phyloP scores from a whole-genome alignment of 2,888 invertebrate genomes.

The Acanthopleura granulata region DNA sequence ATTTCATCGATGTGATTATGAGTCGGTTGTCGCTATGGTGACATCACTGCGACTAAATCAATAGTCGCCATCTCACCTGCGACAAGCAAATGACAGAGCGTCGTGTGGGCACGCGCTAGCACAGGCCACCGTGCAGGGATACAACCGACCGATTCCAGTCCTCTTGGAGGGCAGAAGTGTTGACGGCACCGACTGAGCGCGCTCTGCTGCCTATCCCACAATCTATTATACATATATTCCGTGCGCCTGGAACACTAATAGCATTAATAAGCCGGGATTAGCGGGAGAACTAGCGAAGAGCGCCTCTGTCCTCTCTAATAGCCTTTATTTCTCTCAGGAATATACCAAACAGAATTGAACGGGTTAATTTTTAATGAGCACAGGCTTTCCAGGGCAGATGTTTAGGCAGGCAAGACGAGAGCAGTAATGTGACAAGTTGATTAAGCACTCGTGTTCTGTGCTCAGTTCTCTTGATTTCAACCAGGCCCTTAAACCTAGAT shows the following conservation, averaged over 20 bases:
- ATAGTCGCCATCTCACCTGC: conserved; percentile 7
- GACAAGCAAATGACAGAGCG: too few relatives aligned
- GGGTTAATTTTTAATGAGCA: conserved; percentile 19
- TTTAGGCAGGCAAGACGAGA: not conserved
- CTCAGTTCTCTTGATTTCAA: not conserved
- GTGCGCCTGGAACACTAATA: not conserved
- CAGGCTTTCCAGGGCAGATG: not conserved
- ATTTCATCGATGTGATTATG: conserved; percentile 30
- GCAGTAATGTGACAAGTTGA: not conserved
- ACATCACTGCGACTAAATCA: conserved; percentile 26
- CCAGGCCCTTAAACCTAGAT: not conserved
- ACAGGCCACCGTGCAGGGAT: not conserved
- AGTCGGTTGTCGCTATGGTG: conserved; percentile 37
- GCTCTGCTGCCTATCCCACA: not conserved
- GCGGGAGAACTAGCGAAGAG: not conserved
- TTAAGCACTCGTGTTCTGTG: not conserved
- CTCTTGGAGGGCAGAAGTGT: not conserved
- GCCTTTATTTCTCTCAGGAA: conserved; percentile 16
- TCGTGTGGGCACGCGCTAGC: too few relatives aligned
- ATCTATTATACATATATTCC: conserved; percentile 16
- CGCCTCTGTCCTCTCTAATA: not conserved
- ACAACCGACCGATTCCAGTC: conserved; percentile 2
- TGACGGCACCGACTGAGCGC: not conserved
- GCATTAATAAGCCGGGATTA: conserved; percentile 12
- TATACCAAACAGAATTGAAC: conserved; percentile 11